phyloP scores from a whole-genome alignment of 2,113 vertebrate species.

The Hiodon tergisus region DNA sequence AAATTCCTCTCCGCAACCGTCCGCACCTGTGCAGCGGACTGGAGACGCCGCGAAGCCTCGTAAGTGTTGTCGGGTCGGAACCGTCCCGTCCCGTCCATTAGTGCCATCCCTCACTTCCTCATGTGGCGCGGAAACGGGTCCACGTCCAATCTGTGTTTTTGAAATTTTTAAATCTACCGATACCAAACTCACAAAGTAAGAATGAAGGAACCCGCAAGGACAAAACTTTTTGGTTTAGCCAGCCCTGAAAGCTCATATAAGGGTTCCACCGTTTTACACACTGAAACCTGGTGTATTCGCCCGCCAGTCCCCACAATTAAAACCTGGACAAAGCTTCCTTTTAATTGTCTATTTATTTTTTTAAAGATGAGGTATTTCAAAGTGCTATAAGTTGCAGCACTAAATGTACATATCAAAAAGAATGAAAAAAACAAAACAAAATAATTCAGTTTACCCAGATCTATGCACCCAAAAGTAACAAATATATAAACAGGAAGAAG shows the following conservation, averaged over 20 bases:
- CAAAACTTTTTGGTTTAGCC: too few species aligned
- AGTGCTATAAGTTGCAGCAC: conserved; percentile 99
- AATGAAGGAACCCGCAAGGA: too few species aligned
- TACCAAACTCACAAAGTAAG: too few species aligned
- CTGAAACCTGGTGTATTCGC: not conserved
- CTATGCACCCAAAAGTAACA: conserved; percentile 98
- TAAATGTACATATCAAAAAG: conserved; percentile 90
- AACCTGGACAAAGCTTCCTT: conserved; percentile 30
- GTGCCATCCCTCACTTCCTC: too few species aligned
- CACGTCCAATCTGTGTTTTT: not conserved
- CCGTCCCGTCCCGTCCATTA: conserved; percentile 7
- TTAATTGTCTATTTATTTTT: conserved; percentile 95
- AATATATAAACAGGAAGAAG: conserved; percentile 92
- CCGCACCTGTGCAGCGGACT: too few species aligned
- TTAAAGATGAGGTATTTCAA: conserved; percentile 99
- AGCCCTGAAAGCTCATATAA: not conserved
- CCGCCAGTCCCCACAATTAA: not conserved
- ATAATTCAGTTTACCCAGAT: conserved; percentile 92
- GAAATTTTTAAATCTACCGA: not conserved
- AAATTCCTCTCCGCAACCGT: not conserved
- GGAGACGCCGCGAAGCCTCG: too few species aligned
- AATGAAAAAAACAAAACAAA: conserved; percentile 57
- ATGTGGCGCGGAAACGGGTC: not conserved
- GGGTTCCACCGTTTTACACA: not conserved
- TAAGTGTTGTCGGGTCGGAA: not conserved